Conservation (phyloP, 2,113 vertebrate genomes). For the Corvus moneduloides region DNA sequence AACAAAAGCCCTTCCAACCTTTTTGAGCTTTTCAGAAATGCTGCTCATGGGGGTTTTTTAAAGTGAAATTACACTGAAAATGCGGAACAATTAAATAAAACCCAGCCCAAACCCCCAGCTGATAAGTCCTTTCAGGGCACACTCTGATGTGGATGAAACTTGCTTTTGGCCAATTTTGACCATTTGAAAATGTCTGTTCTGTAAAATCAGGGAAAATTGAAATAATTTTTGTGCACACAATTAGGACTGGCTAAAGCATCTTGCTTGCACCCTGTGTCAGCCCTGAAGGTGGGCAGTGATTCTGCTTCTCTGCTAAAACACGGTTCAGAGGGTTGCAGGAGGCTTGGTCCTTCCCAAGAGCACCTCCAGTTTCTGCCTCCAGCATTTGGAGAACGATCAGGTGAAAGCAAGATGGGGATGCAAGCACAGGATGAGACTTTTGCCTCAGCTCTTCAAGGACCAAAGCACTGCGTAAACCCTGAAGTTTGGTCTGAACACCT, state of each 20-base stretch:
- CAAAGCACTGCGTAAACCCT: not conserved
- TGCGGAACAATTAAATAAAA: not conserved
- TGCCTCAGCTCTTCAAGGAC: not conserved
- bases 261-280: not conserved
- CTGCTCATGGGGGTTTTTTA: accelerated
- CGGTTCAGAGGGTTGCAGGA: not conserved
- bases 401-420: not conserved
- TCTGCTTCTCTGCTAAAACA: not conserved
- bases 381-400: accelerated
- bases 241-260: not conserved
- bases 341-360: not conserved
- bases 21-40: not conserved
- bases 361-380: not conserved
- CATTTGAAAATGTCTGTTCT: not conserved
- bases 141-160: not conserved
- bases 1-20: not conserved
- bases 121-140: not conserved
- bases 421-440: not conserved
- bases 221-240: not conserved
- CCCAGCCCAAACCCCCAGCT: not conserved
- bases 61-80: not conserved
- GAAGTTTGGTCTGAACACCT: not conserved
- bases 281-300: not conserved
- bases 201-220: not conserved
- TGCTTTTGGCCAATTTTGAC: not conserved